Evolutionary conservation across 2,797 vertebrate genomes (phyloP).

Genomic region (Rhynchonycteris naso): DNA sequence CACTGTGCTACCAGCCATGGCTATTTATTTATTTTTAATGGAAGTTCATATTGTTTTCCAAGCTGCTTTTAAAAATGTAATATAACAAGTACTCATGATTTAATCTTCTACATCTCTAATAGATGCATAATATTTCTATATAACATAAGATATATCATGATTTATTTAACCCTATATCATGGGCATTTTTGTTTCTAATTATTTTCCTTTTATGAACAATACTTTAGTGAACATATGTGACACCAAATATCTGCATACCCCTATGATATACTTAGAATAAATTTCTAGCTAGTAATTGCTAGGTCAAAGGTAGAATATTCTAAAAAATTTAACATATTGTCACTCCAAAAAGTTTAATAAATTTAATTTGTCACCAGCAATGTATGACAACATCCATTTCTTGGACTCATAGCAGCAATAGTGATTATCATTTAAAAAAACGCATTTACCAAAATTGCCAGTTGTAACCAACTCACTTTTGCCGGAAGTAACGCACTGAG

Average conservation of each 20-base stretch:
- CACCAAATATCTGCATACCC: not conserved
- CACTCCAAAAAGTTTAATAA: not conserved
- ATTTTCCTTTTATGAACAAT: constrained; percentile 24
- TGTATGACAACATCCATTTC: not conserved
- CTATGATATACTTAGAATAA: not conserved
- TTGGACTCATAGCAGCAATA: not conserved
- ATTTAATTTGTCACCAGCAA: constrained; percentile 18
- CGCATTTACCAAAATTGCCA: not conserved
- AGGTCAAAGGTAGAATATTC: not conserved
- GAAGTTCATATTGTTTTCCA: not conserved
- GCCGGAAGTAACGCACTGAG: constrained; percentile 81
- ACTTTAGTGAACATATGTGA: constrained; percentile 44
- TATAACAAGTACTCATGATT: not conserved
- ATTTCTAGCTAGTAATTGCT: constrained; percentile 11
- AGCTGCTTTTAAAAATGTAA: constrained; percentile 11
- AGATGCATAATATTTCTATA: not conserved
- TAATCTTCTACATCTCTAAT: constrained; percentile 29
- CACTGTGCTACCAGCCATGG: too few relatives aligned
- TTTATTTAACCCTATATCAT: not conserved
- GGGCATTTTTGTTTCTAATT: constrained; percentile 17
- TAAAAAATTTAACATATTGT: not conserved
- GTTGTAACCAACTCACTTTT: constrained; percentile 86
- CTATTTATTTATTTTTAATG: not conserved
- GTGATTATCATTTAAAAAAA: not conserved
- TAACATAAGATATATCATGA: not conserved